Conservation (phyloP, 2,113 vertebrate species). For the Chitala chitala region DNA sequence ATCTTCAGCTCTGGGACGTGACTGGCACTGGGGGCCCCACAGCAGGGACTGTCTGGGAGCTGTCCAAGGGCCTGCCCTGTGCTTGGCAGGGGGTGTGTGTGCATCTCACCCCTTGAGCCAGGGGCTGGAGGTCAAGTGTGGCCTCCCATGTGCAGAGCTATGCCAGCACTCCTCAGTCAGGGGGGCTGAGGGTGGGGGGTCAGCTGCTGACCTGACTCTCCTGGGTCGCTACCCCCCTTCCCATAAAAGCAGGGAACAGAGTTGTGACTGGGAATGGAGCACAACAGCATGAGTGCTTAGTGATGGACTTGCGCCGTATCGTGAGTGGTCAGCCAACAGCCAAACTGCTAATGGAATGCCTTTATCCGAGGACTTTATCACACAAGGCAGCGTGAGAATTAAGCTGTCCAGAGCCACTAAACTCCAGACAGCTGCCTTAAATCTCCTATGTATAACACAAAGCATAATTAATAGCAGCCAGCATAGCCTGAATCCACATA, state of each 20-base stretch:
- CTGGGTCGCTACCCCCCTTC: background rate
- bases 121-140: slow-evolving; percentile 53
- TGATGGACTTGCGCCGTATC: slow-evolving; percentile 56
- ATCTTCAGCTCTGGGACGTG: background rate
- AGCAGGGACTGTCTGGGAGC: slow-evolving; percentile 47
- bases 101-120: slow-evolving; percentile 52
- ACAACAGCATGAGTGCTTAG: slow-evolving; percentile 56
- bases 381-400: slow-evolving; percentile 54
- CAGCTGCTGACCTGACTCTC: slow-evolving; percentile 42
- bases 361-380: slow-evolving; percentile 67
- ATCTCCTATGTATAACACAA: too few species aligned
- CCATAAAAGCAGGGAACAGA: slow-evolving; percentile 33
- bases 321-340: slow-evolving; percentile 53
- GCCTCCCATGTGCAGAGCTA: slow-evolving; percentile 58
- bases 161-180: slow-evolving; percentile 53
- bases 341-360: slow-evolving; percentile 59
- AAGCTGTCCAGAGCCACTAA: slow-evolving; percentile 51
- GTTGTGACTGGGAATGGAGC: slow-evolving; percentile 45
- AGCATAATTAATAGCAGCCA: too few species aligned
- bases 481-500: too few species aligned
- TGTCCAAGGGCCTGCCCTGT: slow-evolving; percentile 49
- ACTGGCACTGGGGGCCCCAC: slow-evolving; percentile 25
- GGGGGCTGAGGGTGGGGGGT: slow-evolving; percentile 59
- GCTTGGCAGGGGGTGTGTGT: slow-evolving; percentile 49
- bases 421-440: slow-evolving; percentile 4